Conservation (phyloP, 2,113 vertebrate species). For the Hymenochirus boettgeri region DNA sequence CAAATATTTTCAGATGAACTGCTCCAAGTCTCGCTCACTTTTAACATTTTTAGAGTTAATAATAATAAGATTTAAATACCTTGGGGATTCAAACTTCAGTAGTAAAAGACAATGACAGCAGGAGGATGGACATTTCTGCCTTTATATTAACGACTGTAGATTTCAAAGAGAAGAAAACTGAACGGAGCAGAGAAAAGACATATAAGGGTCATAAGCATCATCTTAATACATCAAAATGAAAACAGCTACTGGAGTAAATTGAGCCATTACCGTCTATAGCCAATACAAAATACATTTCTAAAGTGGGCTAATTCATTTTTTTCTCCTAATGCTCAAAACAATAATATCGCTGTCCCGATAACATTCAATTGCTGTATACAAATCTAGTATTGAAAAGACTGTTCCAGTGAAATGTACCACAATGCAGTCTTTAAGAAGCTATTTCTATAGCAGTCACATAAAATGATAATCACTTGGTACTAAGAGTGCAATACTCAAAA, state of each 20-base stretch:
- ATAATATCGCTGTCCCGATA: background rate
- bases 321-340: constrained; percentile 3
- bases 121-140: too few relatives aligned
- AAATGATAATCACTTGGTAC: constrained; percentile 1
- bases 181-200: too few relatives aligned
- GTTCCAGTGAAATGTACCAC: background rate
- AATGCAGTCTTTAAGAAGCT: too few relatives aligned
- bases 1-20: too few relatives aligned
- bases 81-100: too few relatives aligned
- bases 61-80: too few relatives aligned
- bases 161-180: too few relatives aligned
- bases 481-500: background rate
- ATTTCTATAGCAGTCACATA: background rate
- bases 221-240: background rate
- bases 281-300: background rate
- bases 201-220: too few relatives aligned
- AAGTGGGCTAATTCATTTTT: background rate
- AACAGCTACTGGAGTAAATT: background rate
- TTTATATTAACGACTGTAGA: too few relatives aligned
- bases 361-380: background rate
- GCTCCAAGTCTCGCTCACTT: too few relatives aligned
- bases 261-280: background rate
- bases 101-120: too few relatives aligned
- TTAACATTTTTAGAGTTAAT: too few relatives aligned
- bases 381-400: background rate